phyloP scores from a whole-genome alignment of 2,797 vertebrate species.

The Squalus acanthias region DNA sequence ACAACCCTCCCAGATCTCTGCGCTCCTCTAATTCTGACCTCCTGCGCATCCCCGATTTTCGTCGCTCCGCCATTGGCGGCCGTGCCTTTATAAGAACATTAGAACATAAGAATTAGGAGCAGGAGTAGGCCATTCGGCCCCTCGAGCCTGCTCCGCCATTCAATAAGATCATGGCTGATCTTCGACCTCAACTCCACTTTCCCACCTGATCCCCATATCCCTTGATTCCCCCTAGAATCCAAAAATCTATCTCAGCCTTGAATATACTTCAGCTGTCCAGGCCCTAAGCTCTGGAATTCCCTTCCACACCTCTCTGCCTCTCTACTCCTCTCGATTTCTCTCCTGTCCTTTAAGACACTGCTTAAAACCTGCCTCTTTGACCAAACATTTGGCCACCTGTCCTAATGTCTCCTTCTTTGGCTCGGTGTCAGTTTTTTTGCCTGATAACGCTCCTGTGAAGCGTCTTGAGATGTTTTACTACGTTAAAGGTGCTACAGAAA shows the following conservation, averaged over 20 bases:
- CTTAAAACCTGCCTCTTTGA: background rate
- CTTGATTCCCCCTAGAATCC: too few species aligned
- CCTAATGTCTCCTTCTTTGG: background rate
- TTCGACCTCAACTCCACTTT: too few species aligned
- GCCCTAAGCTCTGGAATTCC: background rate
- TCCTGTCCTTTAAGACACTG: background rate
- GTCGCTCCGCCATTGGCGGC: background rate
- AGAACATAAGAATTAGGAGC: too few species aligned
- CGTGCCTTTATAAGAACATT: background rate
- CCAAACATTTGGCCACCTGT: background rate
- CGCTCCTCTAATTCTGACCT: background rate
- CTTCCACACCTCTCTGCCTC: background rate
- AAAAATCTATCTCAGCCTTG: too few species aligned
- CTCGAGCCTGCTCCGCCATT: too few species aligned
- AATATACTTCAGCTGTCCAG: background rate
- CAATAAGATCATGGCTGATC: too few species aligned
- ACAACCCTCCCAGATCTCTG: background rate
- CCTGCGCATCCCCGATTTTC: background rate
- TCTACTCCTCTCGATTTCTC: too few species aligned
- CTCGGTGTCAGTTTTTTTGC: background rate
- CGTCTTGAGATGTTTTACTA: too few species aligned
- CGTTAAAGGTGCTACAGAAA: background rate
- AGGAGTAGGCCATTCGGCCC: too few species aligned
- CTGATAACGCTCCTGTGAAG: background rate
- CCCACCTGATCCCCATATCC: too few species aligned